These are phyloP conservation scores for Desoria tigrina DNA, from an alignment of 2,888 invertebrate genomes.

Conservation along the genomic window DNA sequence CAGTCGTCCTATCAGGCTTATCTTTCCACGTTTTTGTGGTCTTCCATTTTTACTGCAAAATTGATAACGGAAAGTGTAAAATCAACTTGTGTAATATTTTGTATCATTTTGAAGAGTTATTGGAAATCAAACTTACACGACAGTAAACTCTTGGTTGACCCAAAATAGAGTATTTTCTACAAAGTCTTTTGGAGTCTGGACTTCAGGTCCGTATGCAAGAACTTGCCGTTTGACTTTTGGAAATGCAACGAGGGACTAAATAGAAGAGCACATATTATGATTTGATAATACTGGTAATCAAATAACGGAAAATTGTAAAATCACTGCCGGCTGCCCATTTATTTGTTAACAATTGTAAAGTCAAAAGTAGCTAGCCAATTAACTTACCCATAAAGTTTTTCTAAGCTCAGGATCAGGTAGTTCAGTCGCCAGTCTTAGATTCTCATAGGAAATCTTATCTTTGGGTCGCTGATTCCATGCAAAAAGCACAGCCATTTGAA, in stretches of 20 bases:
- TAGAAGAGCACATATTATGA: slow-evolving; percentile 40
- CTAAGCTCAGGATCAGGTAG: slow-evolving; percentile 92
- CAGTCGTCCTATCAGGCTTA: slow-evolving; percentile 92
- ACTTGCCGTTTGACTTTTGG: slow-evolving; percentile 94
- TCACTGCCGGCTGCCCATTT: not conserved
- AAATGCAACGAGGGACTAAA: slow-evolving; percentile 85
- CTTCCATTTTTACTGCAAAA: slow-evolving; percentile 90
- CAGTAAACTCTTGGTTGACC: slow-evolving; percentile 95
- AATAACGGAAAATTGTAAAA: too few species aligned
- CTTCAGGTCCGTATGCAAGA: slow-evolving; percentile 75
- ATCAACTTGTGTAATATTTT: not conserved
- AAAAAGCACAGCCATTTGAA: slow-evolving; percentile 99
- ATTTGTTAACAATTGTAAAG: not conserved
- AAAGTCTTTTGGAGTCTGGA: slow-evolving; percentile 90
- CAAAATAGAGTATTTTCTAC: slow-evolving; percentile 88
- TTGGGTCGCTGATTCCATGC: slow-evolving; percentile 96
- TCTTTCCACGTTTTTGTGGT: slow-evolving; percentile 88
- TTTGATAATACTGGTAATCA: too few species aligned
- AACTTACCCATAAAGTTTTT: slow-evolving; percentile 77
- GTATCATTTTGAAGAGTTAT: not conserved
- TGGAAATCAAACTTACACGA: slow-evolving; percentile 64
- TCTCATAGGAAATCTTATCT: slow-evolving; percentile 94
- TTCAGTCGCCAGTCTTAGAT: slow-evolving; percentile 72
- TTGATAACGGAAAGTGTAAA: not conserved
- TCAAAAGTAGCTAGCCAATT: not conserved